Evolutionary conservation across 2,797 vertebrate genomes (phyloP), one percentile per base, ranked within the genome.

Genomic region (Caiman crocodilus): DNA sequence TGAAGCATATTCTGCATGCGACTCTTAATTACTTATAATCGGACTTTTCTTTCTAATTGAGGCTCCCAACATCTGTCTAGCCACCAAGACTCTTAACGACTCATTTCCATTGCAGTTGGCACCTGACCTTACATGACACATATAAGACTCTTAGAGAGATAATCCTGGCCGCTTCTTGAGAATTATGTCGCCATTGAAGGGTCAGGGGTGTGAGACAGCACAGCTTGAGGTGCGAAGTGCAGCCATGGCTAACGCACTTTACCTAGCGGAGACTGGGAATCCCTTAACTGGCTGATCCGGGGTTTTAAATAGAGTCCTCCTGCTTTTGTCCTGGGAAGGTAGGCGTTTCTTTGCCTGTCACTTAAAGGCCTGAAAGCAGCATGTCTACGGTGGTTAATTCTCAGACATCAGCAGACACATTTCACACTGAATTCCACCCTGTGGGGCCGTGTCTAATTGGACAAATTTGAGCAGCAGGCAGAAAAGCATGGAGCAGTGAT

Each of bases 401-500:
- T 97, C 98, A 97, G 98, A 97, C 98, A 98, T 98, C 98, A 98
- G 98, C 96, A 97, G 98, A 96, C 96, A 93, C 97, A 98, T 99
- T 99, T 99, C 98, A 98, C 98, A 98, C 98, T 98, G 97, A 97
- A 98, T 99, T 98, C 98, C 97, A 96, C 98, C 97, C 97, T 28
- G 97, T 97, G 98, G 98, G 98, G 97, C 99, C 97, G 97, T 99
- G 98, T 98, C 99, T 99, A 99, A 99, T 99, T 98, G 99, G 98
- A 99, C 99, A 99, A 99, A 99, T 99, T 99, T 98, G 98, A 99
- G 98, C 99, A 99, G 99, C 98, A 97, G 98, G 99, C 98, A 97
- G 98, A 97, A 97, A 97, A 98, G 98, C 98, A 92, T 96, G 84
- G 98, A 98, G 95, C 96, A 84, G 96, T 99, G 98, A 99, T 99